Conservation (phyloP, 2,113 vertebrate species). For the Lamprologus callipterus region DNA sequence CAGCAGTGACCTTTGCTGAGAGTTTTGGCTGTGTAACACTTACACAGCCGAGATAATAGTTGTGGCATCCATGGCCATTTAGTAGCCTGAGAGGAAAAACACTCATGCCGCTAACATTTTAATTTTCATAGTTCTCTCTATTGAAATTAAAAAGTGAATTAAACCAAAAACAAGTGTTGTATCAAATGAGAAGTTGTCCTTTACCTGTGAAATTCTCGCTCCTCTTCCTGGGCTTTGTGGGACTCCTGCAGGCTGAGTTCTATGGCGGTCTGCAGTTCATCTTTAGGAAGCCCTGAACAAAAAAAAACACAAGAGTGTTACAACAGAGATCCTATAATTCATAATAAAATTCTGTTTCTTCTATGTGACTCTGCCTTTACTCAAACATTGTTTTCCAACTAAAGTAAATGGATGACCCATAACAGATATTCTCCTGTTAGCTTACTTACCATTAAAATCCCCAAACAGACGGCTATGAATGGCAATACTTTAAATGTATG, state of each 20-base stretch:
- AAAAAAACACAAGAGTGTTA: neutral
- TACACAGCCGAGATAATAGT: neutral
- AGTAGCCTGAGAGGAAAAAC: neutral
- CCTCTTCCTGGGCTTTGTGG: conserved; percentile 64
- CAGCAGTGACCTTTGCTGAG: neutral
- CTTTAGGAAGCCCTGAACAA: conserved; percentile 59
- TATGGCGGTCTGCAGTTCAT: conserved; percentile 67
- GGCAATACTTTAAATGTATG: neutral
- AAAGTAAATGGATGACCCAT: neutral
- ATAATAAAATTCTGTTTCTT: neutral
- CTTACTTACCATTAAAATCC: neutral
- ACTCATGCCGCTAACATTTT: neutral
- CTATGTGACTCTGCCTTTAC: neutral
- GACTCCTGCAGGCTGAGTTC: conserved; percentile 75
- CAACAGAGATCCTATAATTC: neutral
- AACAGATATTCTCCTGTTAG: neutral
- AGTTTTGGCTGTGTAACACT: neutral
- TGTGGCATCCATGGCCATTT: neutral
- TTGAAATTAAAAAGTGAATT: neutral
- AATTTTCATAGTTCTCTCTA: neutral
- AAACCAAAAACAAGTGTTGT: neutral
- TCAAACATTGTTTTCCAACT: neutral
- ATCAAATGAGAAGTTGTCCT: neutral
- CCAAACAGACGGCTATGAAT: neutral
- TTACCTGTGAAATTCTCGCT: conserved; percentile 76